A percentile compares a stretch with the other conserved stretches of the same genome.
Conservation (phyloP, 2,888 invertebrate genomes). For the Arrhopalites spinosus region DNA sequence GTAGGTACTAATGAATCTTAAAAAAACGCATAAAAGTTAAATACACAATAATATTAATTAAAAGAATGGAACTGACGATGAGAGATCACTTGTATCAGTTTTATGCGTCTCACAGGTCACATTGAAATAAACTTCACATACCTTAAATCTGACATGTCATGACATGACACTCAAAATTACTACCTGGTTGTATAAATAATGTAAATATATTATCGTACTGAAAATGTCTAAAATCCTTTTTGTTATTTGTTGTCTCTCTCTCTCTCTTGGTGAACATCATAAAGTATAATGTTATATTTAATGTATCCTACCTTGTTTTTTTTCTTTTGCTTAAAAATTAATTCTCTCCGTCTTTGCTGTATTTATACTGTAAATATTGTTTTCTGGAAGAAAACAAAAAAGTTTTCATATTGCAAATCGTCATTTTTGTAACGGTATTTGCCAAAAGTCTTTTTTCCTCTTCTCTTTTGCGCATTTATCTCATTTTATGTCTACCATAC, state of each 20-base stretch:
- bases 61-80: slow-evolving; percentile 33
- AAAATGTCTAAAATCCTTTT: too few relatives aligned
- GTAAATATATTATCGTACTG: too few relatives aligned
- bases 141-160: slow-evolving; percentile 5
- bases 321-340: not conserved
- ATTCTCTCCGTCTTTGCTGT: too few relatives aligned
- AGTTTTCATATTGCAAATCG: not conserved
- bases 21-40: too few relatives aligned
- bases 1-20: too few relatives aligned
- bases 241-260: not conserved
- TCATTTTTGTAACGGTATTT: not conserved
- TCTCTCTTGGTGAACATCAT: not conserved
- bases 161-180: not conserved
- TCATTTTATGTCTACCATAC: too few relatives aligned
- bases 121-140: not conserved
- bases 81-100: slow-evolving; percentile 45
- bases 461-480: too few relatives aligned
- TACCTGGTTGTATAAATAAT: not conserved
- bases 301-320: slow-evolving; percentile 4
- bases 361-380: not conserved
- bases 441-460: too few relatives aligned
- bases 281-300: slow-evolving; percentile 6
- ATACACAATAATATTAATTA: slow-evolving; percentile 10
- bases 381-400: not conserved
- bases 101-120: slow-evolving; percentile 35